Conservation (phyloP, 2,888 invertebrate genomes). For the Diploptera punctata region DNA sequence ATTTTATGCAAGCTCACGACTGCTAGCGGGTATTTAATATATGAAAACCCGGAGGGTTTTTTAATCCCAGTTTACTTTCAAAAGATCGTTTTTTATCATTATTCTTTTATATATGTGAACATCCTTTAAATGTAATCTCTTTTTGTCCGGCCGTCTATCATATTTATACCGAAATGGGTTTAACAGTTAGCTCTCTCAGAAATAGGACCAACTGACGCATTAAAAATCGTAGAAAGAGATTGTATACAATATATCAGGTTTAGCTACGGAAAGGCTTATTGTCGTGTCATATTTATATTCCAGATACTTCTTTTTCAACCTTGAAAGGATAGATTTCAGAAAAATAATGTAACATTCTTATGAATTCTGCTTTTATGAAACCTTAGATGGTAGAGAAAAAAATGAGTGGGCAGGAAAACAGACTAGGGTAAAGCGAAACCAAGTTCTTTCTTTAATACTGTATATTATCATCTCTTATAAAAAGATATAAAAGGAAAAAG, state of each 20-base stretch:
- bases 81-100: background rate
- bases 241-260: slow-evolving; percentile 21
- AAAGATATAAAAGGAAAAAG: slow-evolving; percentile 7
- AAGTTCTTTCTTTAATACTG: slow-evolving; percentile 14
- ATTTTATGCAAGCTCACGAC: slow-evolving; percentile 10
- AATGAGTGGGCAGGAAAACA: background rate
- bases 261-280: background rate
- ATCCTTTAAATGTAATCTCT: slow-evolving; percentile 4
- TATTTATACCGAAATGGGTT: slow-evolving; percentile 21
- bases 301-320: slow-evolving; percentile 1
- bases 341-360: slow-evolving; percentile 19
- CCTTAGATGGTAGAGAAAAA: slow-evolving; percentile 6
- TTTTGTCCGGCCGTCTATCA: slow-evolving; percentile 15
- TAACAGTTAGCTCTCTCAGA: background rate
- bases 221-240: background rate
- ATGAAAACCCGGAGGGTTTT: background rate
- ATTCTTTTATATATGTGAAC: slow-evolving; percentile 12
- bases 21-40: background rate
- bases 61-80: background rate
- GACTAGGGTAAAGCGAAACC: slow-evolving; percentile 23
- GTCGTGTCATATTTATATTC: slow-evolving; percentile 15
- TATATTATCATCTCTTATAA: slow-evolving; percentile 19
- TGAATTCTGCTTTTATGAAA: slow-evolving; percentile 31
- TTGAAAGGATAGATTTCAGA: slow-evolving; percentile 27
- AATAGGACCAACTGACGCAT: background rate